Base-by-base conservation (phyloP, 35 echinoderm and acorn worm species). In the Anneissia japonica region DNA sequence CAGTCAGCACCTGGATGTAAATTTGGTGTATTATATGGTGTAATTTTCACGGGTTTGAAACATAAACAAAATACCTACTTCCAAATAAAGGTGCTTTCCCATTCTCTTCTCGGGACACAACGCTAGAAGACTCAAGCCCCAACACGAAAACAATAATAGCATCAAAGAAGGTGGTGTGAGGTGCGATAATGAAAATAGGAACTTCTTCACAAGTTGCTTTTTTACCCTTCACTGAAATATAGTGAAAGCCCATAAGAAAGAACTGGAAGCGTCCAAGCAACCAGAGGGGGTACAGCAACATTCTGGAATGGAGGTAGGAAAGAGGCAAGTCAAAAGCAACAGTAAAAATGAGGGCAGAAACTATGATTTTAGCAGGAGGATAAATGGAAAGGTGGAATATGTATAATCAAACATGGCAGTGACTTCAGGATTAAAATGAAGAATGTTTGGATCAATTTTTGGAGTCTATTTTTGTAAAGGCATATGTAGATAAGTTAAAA, bases 191-290 rank as follows among this genome's bases (percentile, higher is more conserved):
- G 39, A 89, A 79, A 36, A 94, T 83, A n/a, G 77, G 74, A 17
- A 88, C 92, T 46, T 94, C 88, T 19, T 80, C 77, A 41, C 21
- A 0, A 28, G 37, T 11, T 41, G 84, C 92, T 38, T 75, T 72
- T 39, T 55, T 39, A 74, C 92, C 92, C 77, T 84, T 94, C 73
- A 86, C 30, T 81, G 74, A 43, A 26, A 94, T 74, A 37, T 38
- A 79, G 81, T 94, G 92, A 74, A 90, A 94, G 9, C 92, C 92
- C 32, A 90, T 29, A 0, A 90, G 45, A 64, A 94, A 94, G 74
- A 87, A 79, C 21, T 90, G 88, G 30, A 87, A 74, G 38, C 92
- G 76, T 36, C 36, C 92, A 4, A 90, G 38, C 0, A 0, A 9
- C 21, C 84, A 46, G 46, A 89, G 17, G 37, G 72, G 37, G 79